Percentiles rank a stretch among this genome's conserved stretches.
These are phyloP conservation scores for Paramormyrops hopkinsi DNA, from an alignment of 2,797 vertebrate genomes.

Conservation along the genomic window DNA sequence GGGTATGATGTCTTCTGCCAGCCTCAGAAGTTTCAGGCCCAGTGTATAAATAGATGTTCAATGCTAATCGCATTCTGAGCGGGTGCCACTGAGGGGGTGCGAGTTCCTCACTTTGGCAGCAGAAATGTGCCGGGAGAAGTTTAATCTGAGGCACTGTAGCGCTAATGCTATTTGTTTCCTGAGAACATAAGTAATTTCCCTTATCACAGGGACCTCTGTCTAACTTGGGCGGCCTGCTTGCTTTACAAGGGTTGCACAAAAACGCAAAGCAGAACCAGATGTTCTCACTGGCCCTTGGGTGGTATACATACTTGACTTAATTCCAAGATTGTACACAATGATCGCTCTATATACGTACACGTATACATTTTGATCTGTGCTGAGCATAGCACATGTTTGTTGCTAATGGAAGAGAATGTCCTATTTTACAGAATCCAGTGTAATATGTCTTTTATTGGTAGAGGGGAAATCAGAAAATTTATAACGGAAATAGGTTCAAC, in stretches of 20 bases:
- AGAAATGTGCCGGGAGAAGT: neutral
- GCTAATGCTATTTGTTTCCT: constrained; percentile 11
- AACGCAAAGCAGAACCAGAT: constrained; percentile 32
- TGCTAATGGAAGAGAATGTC: neutral
- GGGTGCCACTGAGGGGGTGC: neutral
- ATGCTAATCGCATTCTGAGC: constrained; percentile 21
- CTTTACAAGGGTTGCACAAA: constrained; percentile 1
- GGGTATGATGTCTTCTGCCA: neutral
- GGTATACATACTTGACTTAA: constrained; percentile 5
- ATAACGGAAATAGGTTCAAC: neutral
- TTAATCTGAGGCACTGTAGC: constrained; percentile 15
- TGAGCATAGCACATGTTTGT: neutral
- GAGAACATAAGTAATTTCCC: constrained; percentile 24
- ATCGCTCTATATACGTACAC: neutral
- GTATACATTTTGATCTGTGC: neutral
- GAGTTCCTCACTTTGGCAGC: constrained; percentile 11
- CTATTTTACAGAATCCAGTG: neutral
- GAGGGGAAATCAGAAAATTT: neutral
- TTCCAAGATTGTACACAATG: constrained; percentile 17
- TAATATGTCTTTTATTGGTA: neutral
- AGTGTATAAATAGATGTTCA: constrained; percentile 23
- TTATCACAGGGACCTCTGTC: constrained; percentile 14
- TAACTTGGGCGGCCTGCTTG: neutral
- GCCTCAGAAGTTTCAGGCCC: constrained; percentile 16
- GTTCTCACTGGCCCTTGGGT: neutral